Evolutionary conservation across 2,888 invertebrate genomes (phyloP).

Genomic region (Merodon equestris): DNA sequence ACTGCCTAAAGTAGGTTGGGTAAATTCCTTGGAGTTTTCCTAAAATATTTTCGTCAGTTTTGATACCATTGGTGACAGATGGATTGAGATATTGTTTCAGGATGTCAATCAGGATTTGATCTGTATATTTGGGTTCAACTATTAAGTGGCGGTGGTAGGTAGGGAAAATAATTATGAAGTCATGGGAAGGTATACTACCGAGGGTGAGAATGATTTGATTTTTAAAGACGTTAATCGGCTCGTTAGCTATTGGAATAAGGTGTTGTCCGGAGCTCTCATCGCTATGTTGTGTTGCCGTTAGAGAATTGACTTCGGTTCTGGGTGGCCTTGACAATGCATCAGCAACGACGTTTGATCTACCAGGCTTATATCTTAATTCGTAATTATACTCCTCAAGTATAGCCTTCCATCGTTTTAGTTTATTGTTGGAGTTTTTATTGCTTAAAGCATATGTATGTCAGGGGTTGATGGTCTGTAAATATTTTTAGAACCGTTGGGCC

Average conservation of each 20-base stretch:
- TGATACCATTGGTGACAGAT: conserved; percentile 18
- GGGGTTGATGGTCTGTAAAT: conserved; percentile 41
- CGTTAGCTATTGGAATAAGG: neutral
- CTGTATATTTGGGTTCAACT: neutral
- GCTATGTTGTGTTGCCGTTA: neutral
- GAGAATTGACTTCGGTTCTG: conserved; percentile 9
- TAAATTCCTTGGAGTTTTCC: conserved; percentile 16
- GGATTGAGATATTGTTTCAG: conserved; percentile 10
- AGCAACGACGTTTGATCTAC: conserved; percentile 26
- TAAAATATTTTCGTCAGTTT: conserved; percentile 23
- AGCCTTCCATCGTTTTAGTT: conserved; percentile 47
- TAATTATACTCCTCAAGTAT: conserved; percentile 55
- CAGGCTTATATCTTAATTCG: conserved; percentile 41
- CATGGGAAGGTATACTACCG: neutral
- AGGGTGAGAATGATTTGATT: neutral
- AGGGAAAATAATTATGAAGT: conserved; percentile 1
- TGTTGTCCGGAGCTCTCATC: conserved; percentile 3
- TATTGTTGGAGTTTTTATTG: conserved; percentile 37
- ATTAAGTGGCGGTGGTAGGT: neutral
- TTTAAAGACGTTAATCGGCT: conserved; percentile 5
- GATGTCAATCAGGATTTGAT: conserved; percentile 2
- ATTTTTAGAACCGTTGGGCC: conserved; percentile 33
- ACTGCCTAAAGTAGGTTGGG: conserved; percentile 2
- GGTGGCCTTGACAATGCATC: conserved; percentile 22
- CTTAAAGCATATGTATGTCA: conserved; percentile 38